A percentile compares a stretch with the other conserved stretches of the same genome.
These are phyloP conservation scores for Hesperia comma DNA, from an alignment of 2,888 invertebrate species.

Conservation along the genomic window DNA sequence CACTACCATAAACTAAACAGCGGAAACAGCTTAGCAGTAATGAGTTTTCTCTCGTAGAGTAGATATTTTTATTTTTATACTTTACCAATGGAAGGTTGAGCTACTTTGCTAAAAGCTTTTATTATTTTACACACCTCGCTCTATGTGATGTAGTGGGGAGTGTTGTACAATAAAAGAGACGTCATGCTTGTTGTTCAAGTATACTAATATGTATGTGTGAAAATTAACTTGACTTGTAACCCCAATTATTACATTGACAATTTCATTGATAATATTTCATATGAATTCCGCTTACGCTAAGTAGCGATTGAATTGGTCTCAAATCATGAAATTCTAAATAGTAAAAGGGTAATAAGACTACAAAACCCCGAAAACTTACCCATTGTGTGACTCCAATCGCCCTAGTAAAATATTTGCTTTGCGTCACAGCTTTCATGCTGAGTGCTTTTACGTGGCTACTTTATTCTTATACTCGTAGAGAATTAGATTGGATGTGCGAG, in stretches of 20 bases:
- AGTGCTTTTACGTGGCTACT: slow-evolving; percentile 26
- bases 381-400: not conserved
- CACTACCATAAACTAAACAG: not conserved
- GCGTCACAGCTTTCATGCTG: slow-evolving; percentile 22
- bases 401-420: slow-evolving; percentile 25
- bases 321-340: too few species aligned
- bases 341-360: too few species aligned
- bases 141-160: not conserved
- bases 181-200: not conserved
- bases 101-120: slow-evolving; percentile 9
- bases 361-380: not conserved
- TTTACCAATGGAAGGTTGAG: slow-evolving; percentile 7
- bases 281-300: too few species aligned
- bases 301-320: too few species aligned
- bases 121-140: slow-evolving; percentile 10
- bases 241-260: too few species aligned
- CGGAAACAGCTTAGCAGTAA: not conserved
- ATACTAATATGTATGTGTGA: too few species aligned
- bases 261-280: too few species aligned
- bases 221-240: too few species aligned
- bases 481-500: slow-evolving; percentile 16
- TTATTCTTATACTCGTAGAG: slow-evolving; percentile 25
- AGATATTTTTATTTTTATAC: slow-evolving; percentile 8
- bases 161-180: not conserved
- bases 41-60: not conserved